Conservation (phyloP, 1,140 invertebrate genomes). For the Ceratitis capitata region DNA sequence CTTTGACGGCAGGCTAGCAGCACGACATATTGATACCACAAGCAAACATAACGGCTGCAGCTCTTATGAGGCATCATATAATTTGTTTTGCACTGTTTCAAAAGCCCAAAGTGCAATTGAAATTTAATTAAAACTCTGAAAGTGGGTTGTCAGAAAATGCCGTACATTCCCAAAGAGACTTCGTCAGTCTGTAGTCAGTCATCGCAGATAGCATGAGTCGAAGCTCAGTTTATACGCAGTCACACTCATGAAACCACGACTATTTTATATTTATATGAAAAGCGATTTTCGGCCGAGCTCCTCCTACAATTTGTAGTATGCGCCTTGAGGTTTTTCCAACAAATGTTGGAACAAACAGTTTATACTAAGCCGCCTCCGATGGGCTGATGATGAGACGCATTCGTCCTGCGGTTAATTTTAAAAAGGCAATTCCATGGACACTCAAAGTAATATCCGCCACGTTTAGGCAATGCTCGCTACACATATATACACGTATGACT, state of each 20-base stretch:
- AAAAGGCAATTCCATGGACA: not conserved
- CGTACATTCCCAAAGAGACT: not conserved
- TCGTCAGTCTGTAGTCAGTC: not conserved
- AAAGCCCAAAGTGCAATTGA: not conserved
- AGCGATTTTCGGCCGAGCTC: no score
- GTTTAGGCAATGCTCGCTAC: not conserved
- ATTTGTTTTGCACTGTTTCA: not conserved
- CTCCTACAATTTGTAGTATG: no score
- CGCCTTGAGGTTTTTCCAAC: no score
- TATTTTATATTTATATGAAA: no score
- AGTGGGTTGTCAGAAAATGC: not conserved
- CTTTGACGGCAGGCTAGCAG: no score
- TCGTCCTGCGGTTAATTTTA: not conserved
- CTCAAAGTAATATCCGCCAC: not conserved
- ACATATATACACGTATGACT: not conserved
- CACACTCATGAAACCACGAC: no score
- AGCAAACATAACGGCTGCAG: no score
- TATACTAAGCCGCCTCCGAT: no score
- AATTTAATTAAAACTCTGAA: constrained; percentile 39
- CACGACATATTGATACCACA: no score
- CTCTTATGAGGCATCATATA: no score
- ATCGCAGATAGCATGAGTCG: not conserved
- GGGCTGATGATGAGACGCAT: no score
- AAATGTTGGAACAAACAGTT: no score
- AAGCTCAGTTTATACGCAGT: not conserved